Evolutionary conservation across 1,140 invertebrate species (phyloP), one percentile per base, ranked within the genome.

Genomic region (Zophobas morio): DNA sequence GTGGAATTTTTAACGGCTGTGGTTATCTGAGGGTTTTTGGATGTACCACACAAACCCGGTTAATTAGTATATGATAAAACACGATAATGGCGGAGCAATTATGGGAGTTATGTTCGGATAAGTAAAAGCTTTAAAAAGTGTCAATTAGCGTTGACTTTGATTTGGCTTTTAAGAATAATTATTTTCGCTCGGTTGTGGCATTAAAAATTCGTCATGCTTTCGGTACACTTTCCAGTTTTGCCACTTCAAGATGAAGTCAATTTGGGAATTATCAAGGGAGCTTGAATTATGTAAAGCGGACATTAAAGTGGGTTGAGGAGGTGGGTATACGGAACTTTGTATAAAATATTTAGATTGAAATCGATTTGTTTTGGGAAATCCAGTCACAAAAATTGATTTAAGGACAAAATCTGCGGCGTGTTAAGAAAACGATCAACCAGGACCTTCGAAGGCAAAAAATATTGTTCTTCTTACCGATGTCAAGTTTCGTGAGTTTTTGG

Each of bases 81-180:
- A 46, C 42, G 42, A 46, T 46, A 46, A 46, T 46, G 42, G 42
- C 42, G 3, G 3, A 46, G 37, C 8, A 39, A 37, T 60, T 60
- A 20, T 39, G 20, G 34, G 37, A 60, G 37, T 33, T 36, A 60
- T 36, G 37, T 60, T 5, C 54, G 34, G 54, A 57, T 57, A 57
- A 56, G n/a, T 56, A 34, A 34, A 56, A 56, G 42, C 42, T 46
- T 46, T 56, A 56, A 56, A 56, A 57, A 57, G 20, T 57, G 54
- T 57, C 54, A 57, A 57, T 57, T 57, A 57, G 34, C 20, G 0
- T 33, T 35, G 54, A 57, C 54, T 46, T 46, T 57, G 49, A 51
- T 51, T 51, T 32, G 33, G 54, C 54, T 57, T 57, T 57, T 57
- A 57, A 32, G 34, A 57, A 57, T 57, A 57, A 57, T 57, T 57